Evolutionary conservation across 2,113 vertebrate species (phyloP), one percentile per base, ranked within the genome.

Genomic region (Onychostruthus taczanowskii): DNA sequence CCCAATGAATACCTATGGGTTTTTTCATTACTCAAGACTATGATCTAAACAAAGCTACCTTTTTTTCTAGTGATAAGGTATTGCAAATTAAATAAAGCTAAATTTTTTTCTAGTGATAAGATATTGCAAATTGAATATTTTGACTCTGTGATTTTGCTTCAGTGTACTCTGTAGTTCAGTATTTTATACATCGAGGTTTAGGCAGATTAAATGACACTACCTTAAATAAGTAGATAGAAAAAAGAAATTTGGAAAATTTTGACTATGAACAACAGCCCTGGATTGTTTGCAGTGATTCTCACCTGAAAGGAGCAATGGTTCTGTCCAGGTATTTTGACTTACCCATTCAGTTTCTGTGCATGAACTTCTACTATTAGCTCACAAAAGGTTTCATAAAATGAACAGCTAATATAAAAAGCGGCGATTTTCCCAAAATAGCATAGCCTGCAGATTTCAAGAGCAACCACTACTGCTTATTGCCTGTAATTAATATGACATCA

Each of bases 401-500:
- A 96, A 84, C 88, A 96, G 58, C 87, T 87, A 91, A 89, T 89
- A 92, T 87, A 79, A 92, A 94, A 94, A 49, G 62, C 41, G 67
- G 44, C 69, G 89, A 69, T 89, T 90, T 92, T 49, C 87, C 74
- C 53, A 84, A 91, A 95, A 94, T 82, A 95, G 87, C 94, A 76
- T 43, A 91, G 89, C 49, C 49, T 92, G 89, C 83, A 93, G 76
- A 88, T 90, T 96, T 94, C 58, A 86, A 92, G 86, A 95, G 86
- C 64, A 93, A 79, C 80, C 70, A 90, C 58, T 87, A 84, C 58
- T 72, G 68, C 80, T 94, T 92, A 76, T 56, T 72, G 76, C 86
- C 93, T 92, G 64, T 87, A 97, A 94, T 96, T 96, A 96, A 95
- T 92, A 94, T 84, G 76, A 74, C 91, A 95, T 94, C 68, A 81